A percentile compares a stretch with the other conserved stretches of the same genome.
Conservation (phyloP, 2,113 vertebrate species). For the Hemicordylus capensis region DNA sequence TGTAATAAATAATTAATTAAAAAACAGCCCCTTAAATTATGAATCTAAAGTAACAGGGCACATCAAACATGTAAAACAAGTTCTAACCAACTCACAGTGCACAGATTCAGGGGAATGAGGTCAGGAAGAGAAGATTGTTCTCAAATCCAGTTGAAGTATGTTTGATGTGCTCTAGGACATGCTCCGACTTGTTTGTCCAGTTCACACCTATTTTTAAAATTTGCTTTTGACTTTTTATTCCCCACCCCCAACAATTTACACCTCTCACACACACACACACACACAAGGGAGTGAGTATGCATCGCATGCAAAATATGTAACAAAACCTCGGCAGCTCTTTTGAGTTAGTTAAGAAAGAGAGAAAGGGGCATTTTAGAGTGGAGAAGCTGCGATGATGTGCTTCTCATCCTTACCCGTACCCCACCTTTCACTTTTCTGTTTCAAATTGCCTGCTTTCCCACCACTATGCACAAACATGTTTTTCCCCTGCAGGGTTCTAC, state of each 20-base stretch:
- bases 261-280: too few species aligned
- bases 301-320: background rate
- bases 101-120: background rate
- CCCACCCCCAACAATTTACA: background rate
- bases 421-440: background rate
- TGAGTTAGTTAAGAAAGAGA: background rate
- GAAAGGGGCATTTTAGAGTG: background rate
- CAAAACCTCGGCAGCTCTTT: background rate
- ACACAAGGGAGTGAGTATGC: too few species aligned
- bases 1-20: too few species aligned
- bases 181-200: background rate
- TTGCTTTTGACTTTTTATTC: background rate
- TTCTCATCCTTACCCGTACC: background rate
- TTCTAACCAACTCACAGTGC: background rate
- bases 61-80: background rate
- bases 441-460: background rate
- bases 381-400: background rate
- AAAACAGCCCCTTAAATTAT: background rate
- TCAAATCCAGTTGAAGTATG: background rate
- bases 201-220: background rate
- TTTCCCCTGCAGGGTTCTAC: too few species aligned
- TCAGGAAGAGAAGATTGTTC: background rate
- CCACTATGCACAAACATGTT: too few species aligned
- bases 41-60: background rate
- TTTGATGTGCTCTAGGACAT: background rate